Base-by-base conservation (phyloP, 2,888 invertebrate genomes). In the Acanthosepion lycidas region DNA sequence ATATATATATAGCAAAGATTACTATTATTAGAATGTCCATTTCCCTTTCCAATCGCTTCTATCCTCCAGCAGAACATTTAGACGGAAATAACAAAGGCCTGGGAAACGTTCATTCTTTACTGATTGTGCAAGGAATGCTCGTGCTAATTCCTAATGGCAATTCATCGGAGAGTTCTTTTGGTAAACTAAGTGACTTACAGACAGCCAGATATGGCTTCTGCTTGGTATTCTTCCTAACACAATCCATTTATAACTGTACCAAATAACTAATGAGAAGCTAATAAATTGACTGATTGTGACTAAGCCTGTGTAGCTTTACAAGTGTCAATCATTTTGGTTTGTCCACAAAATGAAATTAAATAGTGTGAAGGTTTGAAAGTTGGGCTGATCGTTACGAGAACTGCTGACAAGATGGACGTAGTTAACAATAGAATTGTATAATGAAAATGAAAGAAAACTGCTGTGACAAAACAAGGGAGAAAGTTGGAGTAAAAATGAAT, bases 231-330 rank as follows among this genome's bases (percentile, higher is more conserved):
- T n/a, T 33, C n/a, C 12, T 33, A n/a, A 12, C n/a, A n/a, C 78
- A 78, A 28, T 78, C 78, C 78, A 78, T n/a, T 78, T 78, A 33
- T 78, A 9, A 78, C 3, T 15, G 33, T 78, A 78, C 23, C 78
- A 78, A 64, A 78, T 78, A n/a, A 78, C 78, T 78, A 78, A 78
- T 78, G 78, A 33, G n/a, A 78, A 78, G n/a, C 78, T 78, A 78
- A 78, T 78, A 78, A 78, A 78, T 78, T 78, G 78, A 78, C 78
- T 78, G 78, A 78, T 78, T 78, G 78, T 78, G 78, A 78, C 78
- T 78, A n/a, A 78, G 78, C 12, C 78, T 33, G 9, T 5, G 78
- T 78, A n/a, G 78, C 78, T 78, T 59, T 78, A 78, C 78, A 78
- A 78, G 33, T 78, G 78, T 78, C 78, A 78, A 78, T 78, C 78